Conservation (phyloP, 2,888 invertebrate genomes). For the Lasioglossum calceatum region DNA sequence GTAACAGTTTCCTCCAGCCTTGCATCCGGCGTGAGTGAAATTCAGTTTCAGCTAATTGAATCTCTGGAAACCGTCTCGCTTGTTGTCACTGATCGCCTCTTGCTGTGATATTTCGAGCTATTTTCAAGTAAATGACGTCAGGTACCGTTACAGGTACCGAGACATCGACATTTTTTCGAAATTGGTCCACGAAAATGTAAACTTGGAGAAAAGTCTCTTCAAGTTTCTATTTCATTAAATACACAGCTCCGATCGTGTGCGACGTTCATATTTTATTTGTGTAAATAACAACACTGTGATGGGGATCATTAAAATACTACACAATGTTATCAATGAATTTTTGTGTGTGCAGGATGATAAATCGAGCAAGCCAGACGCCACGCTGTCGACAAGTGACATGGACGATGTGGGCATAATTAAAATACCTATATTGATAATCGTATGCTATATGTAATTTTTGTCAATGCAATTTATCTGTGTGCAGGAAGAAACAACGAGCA, state of each 20-base stretch:
- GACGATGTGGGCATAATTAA: not conserved
- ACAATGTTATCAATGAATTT: not conserved
- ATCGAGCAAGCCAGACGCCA: not conserved
- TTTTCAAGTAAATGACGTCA: conserved; percentile 18
- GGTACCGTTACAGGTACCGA: not conserved
- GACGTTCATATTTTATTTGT: not conserved
- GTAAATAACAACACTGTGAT: not conserved
- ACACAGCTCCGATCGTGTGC: not conserved
- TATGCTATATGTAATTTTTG: not conserved
- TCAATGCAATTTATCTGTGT: not conserved
- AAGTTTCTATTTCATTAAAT: not conserved
- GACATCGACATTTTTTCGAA: no score
- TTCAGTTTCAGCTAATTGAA: conserved; percentile 54
- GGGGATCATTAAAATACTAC: no score
- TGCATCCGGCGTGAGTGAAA: conserved; percentile 69
- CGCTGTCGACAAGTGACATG: not conserved
- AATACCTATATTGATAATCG: not conserved
- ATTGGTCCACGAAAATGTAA: not conserved
- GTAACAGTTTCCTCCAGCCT: conserved; percentile 75
- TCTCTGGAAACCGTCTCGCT: conserved; percentile 11
- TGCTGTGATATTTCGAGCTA: conserved; percentile 17
- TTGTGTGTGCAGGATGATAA: conserved; percentile 19
- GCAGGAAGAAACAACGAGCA: conserved; percentile 39
- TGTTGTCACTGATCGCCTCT: conserved; percentile 31
- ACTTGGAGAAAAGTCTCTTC: not conserved